Conservation (phyloP, 2,113 vertebrate genomes). For the Oxyruncus cristatus region DNA sequence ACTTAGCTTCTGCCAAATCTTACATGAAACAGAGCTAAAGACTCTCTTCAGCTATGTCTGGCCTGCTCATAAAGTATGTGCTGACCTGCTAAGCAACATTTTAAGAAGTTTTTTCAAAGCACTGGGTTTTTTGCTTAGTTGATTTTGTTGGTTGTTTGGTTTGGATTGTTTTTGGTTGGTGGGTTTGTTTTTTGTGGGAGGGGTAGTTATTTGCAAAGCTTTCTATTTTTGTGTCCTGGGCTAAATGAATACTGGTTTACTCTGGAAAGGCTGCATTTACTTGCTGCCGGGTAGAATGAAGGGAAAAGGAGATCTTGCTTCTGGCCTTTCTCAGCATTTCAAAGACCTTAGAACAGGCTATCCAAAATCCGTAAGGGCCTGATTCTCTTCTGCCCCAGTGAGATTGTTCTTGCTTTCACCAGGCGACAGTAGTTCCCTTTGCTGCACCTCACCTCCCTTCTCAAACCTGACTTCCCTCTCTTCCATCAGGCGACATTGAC, state of each 20-base stretch:
- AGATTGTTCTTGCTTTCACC: not conserved
- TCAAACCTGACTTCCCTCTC: not conserved
- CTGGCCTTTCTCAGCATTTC: not conserved
- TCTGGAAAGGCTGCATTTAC: not conserved
- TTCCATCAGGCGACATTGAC: not conserved
- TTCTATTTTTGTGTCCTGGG: not conserved
- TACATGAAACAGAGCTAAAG: not conserved
- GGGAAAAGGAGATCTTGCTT: not conserved
- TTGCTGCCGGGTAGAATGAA: not conserved
- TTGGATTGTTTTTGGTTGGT: not conserved
- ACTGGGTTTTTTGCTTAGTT: not conserved
- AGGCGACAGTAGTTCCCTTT: not conserved
- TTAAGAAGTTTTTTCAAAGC: not conserved
- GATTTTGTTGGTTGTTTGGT: not conserved
- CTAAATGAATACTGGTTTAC: not conserved
- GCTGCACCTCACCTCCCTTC: not conserved
- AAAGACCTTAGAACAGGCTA: not conserved
- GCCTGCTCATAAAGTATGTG: too few relatives aligned
- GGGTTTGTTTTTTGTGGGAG: not conserved
- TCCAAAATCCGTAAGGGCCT: not conserved
- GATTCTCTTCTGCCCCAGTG: too few relatives aligned
- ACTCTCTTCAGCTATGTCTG: not conserved
- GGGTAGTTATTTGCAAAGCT: not conserved
- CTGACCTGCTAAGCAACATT: not conserved
- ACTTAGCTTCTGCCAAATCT: not conserved